A percentile compares a stretch with the other conserved stretches of the same genome.
These are phyloP conservation scores for Mactra quadrangularis DNA, from an alignment of 1,140 invertebrate genomes.

Conservation along the genomic window DNA sequence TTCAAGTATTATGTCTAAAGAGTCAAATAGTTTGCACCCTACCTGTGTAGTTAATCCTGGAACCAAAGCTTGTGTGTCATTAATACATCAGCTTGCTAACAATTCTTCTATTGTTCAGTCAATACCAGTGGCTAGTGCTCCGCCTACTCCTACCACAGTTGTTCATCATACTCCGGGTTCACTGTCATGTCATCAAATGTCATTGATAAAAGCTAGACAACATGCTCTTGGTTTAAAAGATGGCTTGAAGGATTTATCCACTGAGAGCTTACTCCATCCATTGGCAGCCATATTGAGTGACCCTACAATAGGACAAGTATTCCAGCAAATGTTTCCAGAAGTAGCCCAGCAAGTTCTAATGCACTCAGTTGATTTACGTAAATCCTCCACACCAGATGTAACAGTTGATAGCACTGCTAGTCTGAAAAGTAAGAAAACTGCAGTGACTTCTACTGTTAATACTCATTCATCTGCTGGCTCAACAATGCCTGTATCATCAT, in stretches of 20 bases:
- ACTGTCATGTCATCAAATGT: conserved; percentile 54
- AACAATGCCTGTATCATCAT: background rate
- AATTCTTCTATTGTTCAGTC: background rate
- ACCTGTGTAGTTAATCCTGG: background rate
- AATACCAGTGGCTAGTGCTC: conserved; percentile 40
- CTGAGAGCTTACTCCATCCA: conserved; percentile 27
- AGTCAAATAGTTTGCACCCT: background rate
- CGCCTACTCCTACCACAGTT: conserved; percentile 53
- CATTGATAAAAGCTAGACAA: conserved; percentile 50
- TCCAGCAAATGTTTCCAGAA: conserved; percentile 60
- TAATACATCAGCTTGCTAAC: background rate
- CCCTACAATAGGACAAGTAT: conserved; percentile 45
- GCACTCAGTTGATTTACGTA: conserved; percentile 15
- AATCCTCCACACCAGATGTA: background rate
- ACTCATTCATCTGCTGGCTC: background rate
- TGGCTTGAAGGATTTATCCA: background rate
- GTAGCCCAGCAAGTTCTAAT: conserved; percentile 45
- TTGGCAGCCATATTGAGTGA: conserved; percentile 52
- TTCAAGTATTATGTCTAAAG: background rate
- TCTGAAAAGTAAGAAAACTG: background rate
- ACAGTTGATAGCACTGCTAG: background rate
- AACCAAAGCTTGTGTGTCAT: background rate
- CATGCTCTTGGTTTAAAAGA: conserved; percentile 36
- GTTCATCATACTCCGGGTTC: conserved; percentile 58
- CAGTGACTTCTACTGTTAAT: background rate